phyloP scores from a whole-genome alignment of 2,797 vertebrate genomes.

The Dendrocincla fuliginosa region DNA sequence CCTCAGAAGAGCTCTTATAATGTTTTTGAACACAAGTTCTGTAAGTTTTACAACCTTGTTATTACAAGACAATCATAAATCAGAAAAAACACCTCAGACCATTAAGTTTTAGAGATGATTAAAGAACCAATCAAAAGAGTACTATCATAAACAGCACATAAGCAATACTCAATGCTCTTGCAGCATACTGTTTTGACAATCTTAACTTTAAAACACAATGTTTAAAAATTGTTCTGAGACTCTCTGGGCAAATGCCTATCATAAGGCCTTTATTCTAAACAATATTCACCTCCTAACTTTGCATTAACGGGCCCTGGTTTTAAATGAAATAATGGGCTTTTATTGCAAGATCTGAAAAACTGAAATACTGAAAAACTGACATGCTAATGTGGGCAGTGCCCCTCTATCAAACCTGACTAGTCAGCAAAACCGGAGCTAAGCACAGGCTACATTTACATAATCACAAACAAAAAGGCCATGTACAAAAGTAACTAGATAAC shows the following conservation, averaged over 20 bases:
- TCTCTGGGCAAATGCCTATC: not conserved
- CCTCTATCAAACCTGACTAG: not conserved
- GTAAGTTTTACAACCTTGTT: not conserved
- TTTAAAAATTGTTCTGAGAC: not conserved
- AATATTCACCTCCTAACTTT: not conserved
- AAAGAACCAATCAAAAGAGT: not conserved
- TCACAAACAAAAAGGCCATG: not conserved
- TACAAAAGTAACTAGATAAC: constrained; percentile 13
- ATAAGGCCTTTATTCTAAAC: not conserved
- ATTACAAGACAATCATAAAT: not conserved
- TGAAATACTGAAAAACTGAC: not conserved
- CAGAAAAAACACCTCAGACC: not conserved
- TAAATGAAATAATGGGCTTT: not conserved
- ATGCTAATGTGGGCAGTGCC: not conserved
- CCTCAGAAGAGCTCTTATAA: not conserved
- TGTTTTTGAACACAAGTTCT: not conserved
- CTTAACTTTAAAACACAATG: not conserved
- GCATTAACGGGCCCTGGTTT: not conserved
- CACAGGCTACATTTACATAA: constrained; percentile 23
- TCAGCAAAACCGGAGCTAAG: constrained; percentile 16
- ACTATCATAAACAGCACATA: not conserved
- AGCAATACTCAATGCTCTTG: not conserved
- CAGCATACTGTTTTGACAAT: not conserved
- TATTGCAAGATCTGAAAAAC: not conserved
- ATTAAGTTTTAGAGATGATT: not conserved